A percentile compares a stretch with the other conserved stretches of the same genome.
phyloP scores from a whole-genome alignment of 2,797 vertebrate species.

The Bovichtus diacanthus region DNA sequence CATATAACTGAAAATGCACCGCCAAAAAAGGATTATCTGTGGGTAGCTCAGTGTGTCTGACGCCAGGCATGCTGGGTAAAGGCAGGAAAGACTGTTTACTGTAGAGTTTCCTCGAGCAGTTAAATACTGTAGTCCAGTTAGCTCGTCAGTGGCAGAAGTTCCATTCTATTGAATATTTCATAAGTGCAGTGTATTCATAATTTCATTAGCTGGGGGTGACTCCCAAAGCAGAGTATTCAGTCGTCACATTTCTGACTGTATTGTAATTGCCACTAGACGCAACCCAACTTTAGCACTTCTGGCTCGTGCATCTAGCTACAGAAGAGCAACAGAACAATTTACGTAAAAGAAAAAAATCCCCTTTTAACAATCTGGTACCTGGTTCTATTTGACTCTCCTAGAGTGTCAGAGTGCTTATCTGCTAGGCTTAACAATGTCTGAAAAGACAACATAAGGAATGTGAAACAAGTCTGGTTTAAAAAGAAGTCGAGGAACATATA shows the following conservation, averaged over 20 bases:
- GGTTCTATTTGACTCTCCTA: conserved; percentile 25
- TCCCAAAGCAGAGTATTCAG: conserved; percentile 51
- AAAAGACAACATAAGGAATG: conserved; percentile 31
- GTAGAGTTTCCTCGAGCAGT: conserved; percentile 46
- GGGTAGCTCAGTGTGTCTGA: conserved; percentile 75
- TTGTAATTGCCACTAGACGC: conserved; percentile 58
- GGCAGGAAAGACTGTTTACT: conserved; percentile 59
- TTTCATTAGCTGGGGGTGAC: conserved; percentile 59
- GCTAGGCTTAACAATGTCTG: conserved; percentile 16
- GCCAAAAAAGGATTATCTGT: conserved; percentile 81
- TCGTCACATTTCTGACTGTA: conserved; percentile 38
- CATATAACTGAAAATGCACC: conserved; percentile 78
- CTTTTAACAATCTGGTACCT: conserved; percentile 37
- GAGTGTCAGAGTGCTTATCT: conserved; percentile 39
- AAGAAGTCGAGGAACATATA: background rate
- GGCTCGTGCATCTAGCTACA: conserved; percentile 3
- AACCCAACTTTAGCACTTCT: conserved; percentile 46
- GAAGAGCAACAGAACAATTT: conserved; percentile 10
- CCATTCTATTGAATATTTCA: conserved; percentile 64
- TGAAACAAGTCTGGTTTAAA: conserved; percentile 20
- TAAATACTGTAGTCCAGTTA: conserved; percentile 45
- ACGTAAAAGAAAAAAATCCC: conserved; percentile 29
- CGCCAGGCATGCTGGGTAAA: conserved; percentile 73
- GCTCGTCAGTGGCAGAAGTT: conserved; percentile 55
- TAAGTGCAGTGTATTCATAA: conserved; percentile 56